These are phyloP conservation scores for Babylonia areolata DNA, from an alignment of 1,140 invertebrate genomes.

Conservation along the genomic window DNA sequence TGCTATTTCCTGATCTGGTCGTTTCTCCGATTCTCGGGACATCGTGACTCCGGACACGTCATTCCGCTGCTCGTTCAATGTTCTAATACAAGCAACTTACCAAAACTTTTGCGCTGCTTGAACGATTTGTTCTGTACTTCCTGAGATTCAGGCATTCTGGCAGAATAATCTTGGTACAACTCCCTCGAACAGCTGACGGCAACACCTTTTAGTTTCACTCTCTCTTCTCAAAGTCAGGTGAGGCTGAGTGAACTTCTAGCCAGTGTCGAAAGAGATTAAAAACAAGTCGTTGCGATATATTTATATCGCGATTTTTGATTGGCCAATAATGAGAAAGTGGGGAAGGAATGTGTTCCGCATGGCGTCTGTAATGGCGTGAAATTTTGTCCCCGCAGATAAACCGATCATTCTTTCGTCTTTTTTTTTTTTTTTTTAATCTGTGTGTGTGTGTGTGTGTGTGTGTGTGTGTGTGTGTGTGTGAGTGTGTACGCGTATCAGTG, in stretches of 20 bases:
- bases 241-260: not conserved
- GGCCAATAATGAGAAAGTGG: not conserved
- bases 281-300: not conserved
- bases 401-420: not conserved
- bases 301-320: not conserved
- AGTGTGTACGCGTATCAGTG: no score
- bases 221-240: not conserved
- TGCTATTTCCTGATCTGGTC: no score
- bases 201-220: not conserved
- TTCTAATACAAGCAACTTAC: no score
- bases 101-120: constrained; percentile 68
- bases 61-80: no score
- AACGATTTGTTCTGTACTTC: constrained; percentile 56
- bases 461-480: no score
- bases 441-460: no score
- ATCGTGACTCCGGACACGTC: no score
- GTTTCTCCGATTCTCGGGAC: no score
- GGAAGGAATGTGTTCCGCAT: not conserved
- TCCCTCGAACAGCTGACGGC: not conserved
- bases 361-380: not conserved
- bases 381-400: not conserved
- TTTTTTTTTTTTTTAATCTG: not conserved
- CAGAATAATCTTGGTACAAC: not conserved
- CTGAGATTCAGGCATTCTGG: constrained; percentile 55
- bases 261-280: not conserved